Conservation (phyloP, 1,140 invertebrate genomes). For the Caenorhabditis remanei region DNA sequence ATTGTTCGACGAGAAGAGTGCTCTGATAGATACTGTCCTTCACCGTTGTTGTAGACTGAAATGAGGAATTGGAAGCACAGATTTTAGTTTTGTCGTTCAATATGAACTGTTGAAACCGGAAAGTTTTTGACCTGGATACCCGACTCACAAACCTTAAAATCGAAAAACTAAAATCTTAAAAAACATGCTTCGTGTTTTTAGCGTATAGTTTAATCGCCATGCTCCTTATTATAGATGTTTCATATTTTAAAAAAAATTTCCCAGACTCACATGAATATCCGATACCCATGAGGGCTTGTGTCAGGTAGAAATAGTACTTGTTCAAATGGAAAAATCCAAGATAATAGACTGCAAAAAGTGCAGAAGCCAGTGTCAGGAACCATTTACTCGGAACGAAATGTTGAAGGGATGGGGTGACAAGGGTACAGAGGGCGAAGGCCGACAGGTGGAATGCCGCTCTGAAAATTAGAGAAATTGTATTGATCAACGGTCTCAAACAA, state of each 20-base stretch:
- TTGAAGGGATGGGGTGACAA: conserved; percentile 60
- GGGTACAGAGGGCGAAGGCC: conserved; percentile 45
- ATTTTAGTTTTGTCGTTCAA: too few species aligned
- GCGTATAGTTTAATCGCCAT: background rate
- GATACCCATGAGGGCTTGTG: conserved; percentile 58
- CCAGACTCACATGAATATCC: conserved; percentile 59
- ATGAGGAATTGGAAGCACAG: background rate
- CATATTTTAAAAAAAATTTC: too few species aligned
- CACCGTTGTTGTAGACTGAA: conserved; percentile 65
- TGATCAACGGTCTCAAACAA: background rate
- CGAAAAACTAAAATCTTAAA: background rate
- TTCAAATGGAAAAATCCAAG: conserved; percentile 58
- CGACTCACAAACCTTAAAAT: too few species aligned
- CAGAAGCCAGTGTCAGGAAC: conserved; percentile 57
- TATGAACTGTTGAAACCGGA: too few species aligned
- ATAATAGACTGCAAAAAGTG: conserved; percentile 56
- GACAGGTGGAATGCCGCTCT: conserved; percentile 55
- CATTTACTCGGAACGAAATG: conserved; percentile 60
- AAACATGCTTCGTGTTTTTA: too few species aligned
- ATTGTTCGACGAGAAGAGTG: conserved; percentile 62
- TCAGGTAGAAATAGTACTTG: conserved; percentile 58
- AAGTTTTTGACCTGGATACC: too few species aligned
- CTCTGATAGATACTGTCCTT: conserved; percentile 59
- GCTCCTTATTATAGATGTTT: background rate
- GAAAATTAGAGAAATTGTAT: conserved; percentile 11